phyloP scores from a whole-genome alignment of 2,113 vertebrate species.

The Struthidea cinerea region DNA sequence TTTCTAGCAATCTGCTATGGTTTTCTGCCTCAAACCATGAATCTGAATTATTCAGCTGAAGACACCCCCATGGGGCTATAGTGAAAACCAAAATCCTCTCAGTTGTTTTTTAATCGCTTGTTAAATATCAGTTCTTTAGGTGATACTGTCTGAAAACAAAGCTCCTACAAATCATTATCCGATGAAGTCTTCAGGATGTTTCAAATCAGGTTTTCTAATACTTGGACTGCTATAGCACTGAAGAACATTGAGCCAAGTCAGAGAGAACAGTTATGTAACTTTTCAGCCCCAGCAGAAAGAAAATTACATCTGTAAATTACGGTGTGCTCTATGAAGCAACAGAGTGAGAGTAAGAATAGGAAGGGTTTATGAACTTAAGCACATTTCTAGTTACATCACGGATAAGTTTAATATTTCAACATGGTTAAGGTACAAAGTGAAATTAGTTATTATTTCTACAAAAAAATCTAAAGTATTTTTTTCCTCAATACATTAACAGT shows the following conservation, averaged over 20 bases:
- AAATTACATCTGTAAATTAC: conserved; percentile 48
- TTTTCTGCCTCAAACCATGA: neutral
- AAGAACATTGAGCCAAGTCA: conserved; percentile 72
- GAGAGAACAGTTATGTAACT: conserved; percentile 55
- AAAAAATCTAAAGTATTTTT: neutral
- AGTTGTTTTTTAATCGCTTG: neutral
- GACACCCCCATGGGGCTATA: neutral
- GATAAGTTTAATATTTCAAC: neutral
- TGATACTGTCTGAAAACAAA: neutral
- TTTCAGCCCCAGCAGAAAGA: neutral
- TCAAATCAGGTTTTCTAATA: conserved; percentile 72
- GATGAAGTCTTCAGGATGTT: neutral
- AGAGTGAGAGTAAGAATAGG: neutral
- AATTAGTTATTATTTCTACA: neutral
- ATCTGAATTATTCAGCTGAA: neutral
- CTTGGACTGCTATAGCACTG: conserved; percentile 69
- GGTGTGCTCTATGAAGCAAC: neutral
- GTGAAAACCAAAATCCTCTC: neutral
- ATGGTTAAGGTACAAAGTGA: neutral
- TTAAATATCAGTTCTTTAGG: neutral
- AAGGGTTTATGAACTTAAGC: neutral
- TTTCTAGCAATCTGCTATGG: neutral
- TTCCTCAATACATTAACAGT: neutral
- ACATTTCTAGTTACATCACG: neutral
- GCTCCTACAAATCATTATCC: neutral